Evolutionary conservation across 2,888 invertebrate species (phyloP), one percentile per base, ranked within the genome.

Genomic region (Chrysodeixis includens): DNA sequence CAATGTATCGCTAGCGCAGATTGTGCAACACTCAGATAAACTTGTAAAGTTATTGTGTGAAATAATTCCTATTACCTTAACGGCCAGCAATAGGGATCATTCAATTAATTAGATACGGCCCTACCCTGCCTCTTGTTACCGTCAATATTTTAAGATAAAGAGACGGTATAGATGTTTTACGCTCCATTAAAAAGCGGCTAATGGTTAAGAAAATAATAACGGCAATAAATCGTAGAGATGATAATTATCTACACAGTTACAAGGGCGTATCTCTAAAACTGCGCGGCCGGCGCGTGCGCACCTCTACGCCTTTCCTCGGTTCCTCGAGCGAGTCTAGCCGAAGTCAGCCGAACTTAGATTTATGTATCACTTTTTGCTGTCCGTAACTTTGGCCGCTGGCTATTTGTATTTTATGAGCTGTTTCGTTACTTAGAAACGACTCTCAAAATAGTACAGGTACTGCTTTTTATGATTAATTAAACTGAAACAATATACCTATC

Each of bases 201-300:
- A 81, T 81, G 63, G 71, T 53, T 68, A 68, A 63, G 78, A 74
- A 82, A 83, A 79, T 82, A 76, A 81, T 81, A 74, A 78, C 67
- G 59, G 69, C 67, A 61, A 77, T 84, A 84, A 83, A 84, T 84
- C 74, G 61, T 68, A 49, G 54, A 69, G 70, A 80, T 79, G 82
- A 79, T 83, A 84, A 84, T 84, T 83, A 80, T 78, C 81, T 69
- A 58, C 69, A 76, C 76, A 73, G 78, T 83, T 79, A 79, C 79
- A 66, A 80, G 82, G 75, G 81, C 75, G 76, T 77, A 77, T 77
- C 74, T 74, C 57, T 65, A 63, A 58, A 70, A 53, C 63, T 49
- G 18, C n/a, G 67, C 59, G 69, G 76, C 76, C 59, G 69, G 76
- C 76, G 78, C 76, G 76, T 77, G 76, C 78, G 71, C 77, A 57